These are phyloP conservation scores for Bombus consobrinus DNA, from an alignment of 1,140 invertebrate genomes.

Conservation along the genomic window DNA sequence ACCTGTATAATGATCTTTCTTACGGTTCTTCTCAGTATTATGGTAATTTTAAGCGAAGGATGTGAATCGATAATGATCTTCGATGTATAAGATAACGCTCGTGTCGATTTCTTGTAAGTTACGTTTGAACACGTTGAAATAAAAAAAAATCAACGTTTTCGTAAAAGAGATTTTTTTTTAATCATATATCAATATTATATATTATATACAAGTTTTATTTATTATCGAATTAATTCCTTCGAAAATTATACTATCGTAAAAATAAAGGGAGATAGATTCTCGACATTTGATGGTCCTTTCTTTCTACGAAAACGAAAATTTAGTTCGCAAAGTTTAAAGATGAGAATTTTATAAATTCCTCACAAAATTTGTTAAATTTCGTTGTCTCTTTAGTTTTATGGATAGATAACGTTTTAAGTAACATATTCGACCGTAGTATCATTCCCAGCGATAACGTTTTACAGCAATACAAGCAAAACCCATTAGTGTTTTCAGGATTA, in stretches of 20 bases:
- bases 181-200: not conserved
- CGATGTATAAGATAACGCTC: not conserved
- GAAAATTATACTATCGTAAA: not conserved
- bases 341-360: not conserved
- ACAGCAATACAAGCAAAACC: constrained; percentile 9
- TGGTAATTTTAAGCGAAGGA: not conserved
- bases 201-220: not conserved
- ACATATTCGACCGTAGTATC: not conserved
- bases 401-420: not conserved
- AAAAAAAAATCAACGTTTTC: not conserved
- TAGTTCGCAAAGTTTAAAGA: too few species aligned
- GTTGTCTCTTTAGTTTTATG: not conserved
- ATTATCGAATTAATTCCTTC: not conserved
- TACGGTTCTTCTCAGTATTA: not conserved
- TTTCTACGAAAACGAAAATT: not conserved
- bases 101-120: too few species aligned
- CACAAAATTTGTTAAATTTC: not conserved
- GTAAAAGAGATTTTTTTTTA: too few species aligned
- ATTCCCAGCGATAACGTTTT: too few species aligned
- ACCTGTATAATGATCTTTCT: not conserved
- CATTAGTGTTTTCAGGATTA: constrained; percentile 5
- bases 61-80: not conserved
- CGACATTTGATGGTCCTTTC: too few species aligned
- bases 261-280: too few species aligned
- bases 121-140: too few species aligned